These are phyloP conservation scores for Chironomus striatipennis DNA, from an alignment of 1,140 invertebrate genomes.

Conservation along the genomic window DNA sequence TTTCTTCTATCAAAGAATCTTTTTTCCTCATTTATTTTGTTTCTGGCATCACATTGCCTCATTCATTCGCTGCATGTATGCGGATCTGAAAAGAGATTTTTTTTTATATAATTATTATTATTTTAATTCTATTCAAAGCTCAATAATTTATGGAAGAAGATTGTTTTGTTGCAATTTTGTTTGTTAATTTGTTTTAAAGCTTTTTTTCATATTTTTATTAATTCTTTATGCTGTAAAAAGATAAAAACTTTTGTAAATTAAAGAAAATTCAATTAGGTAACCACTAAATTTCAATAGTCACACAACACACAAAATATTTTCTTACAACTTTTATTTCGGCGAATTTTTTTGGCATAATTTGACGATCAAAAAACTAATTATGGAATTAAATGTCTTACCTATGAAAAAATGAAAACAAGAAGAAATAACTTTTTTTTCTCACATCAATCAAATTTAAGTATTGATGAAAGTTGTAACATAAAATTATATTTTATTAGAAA, in stretches of 20 bases:
- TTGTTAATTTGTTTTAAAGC: constrained; percentile 14
- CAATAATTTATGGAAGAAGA: neutral
- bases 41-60: neutral
- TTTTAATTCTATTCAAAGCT: neutral
- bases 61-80: neutral
- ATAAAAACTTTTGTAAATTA: no score
- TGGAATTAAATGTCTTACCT: neutral
- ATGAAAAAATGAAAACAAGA: neutral
- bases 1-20: neutral
- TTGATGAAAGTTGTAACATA: constrained; percentile 8
- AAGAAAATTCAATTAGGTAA: no score
- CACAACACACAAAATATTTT: no score
- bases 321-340: no score
- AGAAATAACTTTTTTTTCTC: neutral
- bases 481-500: constrained; percentile 15
- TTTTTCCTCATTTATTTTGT: neutral
- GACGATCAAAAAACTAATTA: neutral
- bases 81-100: constrained; percentile 6
- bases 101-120: neutral
- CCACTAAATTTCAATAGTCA: no score
- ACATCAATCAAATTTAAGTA: neutral
- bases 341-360: neutral
- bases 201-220: neutral
- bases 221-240: no score
- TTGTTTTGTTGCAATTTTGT: constrained; percentile 1